Conservation (phyloP, 2,113 vertebrate species). For the Anarhynchus alexandrinus region DNA sequence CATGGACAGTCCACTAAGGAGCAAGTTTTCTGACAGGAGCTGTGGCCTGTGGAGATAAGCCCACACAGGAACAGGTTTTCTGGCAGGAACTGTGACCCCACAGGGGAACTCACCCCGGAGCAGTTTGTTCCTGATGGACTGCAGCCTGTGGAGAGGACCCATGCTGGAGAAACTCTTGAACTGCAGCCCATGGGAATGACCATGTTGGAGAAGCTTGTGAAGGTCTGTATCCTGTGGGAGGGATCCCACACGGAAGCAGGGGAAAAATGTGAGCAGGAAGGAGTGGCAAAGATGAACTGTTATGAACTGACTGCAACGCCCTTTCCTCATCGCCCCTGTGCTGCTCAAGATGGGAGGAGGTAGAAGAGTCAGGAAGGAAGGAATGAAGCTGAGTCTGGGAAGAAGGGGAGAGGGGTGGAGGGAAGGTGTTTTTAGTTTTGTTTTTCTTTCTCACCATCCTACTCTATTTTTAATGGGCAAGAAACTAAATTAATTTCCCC, state of each 20-base stretch:
- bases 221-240: background rate
- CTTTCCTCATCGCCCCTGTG: background rate
- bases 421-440: background rate
- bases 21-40: background rate
- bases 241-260: background rate
- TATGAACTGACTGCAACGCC: background rate
- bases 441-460: background rate
- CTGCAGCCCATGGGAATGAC: background rate
- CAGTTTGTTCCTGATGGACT: background rate
- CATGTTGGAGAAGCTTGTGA: background rate
- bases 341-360: background rate
- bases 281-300: background rate
- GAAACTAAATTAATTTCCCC: background rate
- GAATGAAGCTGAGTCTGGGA: background rate
- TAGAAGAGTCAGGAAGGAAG: background rate
- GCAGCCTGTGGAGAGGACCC: background rate
- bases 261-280: background rate
- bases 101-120: background rate
- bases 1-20: background rate
- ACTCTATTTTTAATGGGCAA: background rate
- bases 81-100: background rate
- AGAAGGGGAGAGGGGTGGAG: background rate
- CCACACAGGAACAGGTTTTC: rapidly evolving
- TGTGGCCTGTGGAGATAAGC: background rate
- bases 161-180: background rate